These are phyloP conservation scores for Lethocerus indicus DNA, from an alignment of 1,140 invertebrate species.

Conservation along the genomic window DNA sequence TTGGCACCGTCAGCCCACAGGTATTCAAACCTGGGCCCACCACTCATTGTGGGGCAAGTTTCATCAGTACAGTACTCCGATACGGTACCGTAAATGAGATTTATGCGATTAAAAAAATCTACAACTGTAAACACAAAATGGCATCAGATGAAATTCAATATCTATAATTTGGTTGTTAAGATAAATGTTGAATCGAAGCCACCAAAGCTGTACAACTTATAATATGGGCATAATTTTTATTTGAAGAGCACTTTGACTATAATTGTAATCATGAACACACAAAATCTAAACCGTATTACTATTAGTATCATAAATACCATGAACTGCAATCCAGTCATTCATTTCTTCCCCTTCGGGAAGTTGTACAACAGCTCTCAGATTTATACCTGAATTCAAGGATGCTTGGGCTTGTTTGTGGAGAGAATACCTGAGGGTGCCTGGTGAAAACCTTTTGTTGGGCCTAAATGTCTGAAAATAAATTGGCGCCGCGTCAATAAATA, in stretches of 20 bases:
- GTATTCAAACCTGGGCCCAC: slow-evolving; percentile 79
- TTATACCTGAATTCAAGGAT: slow-evolving; percentile 84
- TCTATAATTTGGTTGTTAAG: too few species aligned
- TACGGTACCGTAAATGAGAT: slow-evolving; percentile 82
- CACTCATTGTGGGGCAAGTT: slow-evolving; percentile 83
- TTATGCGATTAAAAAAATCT: slow-evolving; percentile 92
- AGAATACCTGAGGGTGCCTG: slow-evolving; percentile 79
- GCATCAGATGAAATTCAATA: neutral
- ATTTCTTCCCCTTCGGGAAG: slow-evolving; percentile 73
- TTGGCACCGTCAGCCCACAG: slow-evolving; percentile 77
- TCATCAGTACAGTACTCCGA: slow-evolving; percentile 73
- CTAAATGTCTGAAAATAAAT: slow-evolving; percentile 54
- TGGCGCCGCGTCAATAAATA: too few species aligned
- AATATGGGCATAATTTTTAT: neutral
- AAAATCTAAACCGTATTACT: neutral
- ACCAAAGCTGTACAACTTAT: neutral
- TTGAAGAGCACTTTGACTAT: neutral
- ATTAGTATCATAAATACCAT: slow-evolving; percentile 38
- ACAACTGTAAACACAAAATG: slow-evolving; percentile 44
- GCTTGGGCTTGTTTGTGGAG: slow-evolving; percentile 89
- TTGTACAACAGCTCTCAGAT: slow-evolving; percentile 68
- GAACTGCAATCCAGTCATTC: slow-evolving; percentile 91
- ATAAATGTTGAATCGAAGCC: too few species aligned
- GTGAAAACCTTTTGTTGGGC: slow-evolving; percentile 79
- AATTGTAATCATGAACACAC: neutral